A percentile compares a stretch with the other conserved stretches of the same genome.
These are phyloP conservation scores for Spermophilus dauricus DNA, from an alignment of 2,113 vertebrate species.

Conservation along the genomic window DNA sequence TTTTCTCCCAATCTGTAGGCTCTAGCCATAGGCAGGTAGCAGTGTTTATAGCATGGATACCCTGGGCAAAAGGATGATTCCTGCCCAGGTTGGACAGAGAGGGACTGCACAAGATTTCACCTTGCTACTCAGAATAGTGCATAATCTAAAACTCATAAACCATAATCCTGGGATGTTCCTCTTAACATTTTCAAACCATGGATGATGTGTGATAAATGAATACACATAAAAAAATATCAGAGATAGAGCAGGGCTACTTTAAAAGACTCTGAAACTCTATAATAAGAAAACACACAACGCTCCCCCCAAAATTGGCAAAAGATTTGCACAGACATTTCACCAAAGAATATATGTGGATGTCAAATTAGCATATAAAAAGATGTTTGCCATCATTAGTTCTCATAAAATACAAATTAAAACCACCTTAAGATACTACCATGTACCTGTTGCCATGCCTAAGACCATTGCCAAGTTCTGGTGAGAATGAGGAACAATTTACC, in stretches of 20 bases:
- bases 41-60: too few relatives aligned
- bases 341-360: neutral
- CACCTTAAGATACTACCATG: neutral
- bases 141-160: too few relatives aligned
- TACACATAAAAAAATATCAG: too few relatives aligned
- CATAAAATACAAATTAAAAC: slow-evolving; percentile 16
- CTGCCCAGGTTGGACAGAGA: too few relatives aligned
- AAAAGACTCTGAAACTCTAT: neutral
- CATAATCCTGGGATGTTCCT: neutral
- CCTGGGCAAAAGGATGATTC: too few relatives aligned
- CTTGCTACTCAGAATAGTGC: too few relatives aligned
- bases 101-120: too few relatives aligned
- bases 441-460: neutral
- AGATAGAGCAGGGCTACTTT: neutral
- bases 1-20: too few relatives aligned
- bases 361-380: neutral
- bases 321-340: neutral
- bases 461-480: neutral
- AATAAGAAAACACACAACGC: neutral
- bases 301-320: neutral
- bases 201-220: neutral
- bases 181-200: neutral
- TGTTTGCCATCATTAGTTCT: neutral
- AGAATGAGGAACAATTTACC: neutral
- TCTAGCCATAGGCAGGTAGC: too few relatives aligned